Evolutionary conservation across 2,797 vertebrate genomes (phyloP).

Genomic region (Catamblyrhynchus diadema): DNA sequence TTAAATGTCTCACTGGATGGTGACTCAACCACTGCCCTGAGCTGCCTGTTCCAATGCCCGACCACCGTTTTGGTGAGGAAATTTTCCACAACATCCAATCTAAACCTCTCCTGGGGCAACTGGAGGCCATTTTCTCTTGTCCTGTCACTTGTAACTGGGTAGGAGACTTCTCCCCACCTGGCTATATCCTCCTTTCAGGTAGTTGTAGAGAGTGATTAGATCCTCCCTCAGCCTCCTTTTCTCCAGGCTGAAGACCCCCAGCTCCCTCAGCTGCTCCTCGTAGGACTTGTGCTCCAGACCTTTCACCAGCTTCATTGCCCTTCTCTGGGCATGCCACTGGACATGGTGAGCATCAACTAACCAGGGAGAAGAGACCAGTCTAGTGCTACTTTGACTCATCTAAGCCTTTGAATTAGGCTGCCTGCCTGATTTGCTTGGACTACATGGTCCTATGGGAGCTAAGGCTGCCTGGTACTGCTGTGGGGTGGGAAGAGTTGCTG

Average conservation of each 20-base stretch:
- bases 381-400: background rate
- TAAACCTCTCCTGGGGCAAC: background rate
- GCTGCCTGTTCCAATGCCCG: background rate
- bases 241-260: background rate
- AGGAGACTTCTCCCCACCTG: background rate
- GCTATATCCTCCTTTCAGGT: background rate
- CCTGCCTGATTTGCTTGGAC: background rate
- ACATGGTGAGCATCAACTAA: background rate
- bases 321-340: background rate
- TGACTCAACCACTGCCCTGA: background rate
- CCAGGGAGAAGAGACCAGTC: background rate
- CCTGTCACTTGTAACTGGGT: background rate
- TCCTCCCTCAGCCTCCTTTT: background rate
- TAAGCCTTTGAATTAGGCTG: background rate
- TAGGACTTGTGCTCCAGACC: background rate
- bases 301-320: background rate
- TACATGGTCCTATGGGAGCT: accelerated
- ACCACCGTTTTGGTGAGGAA: background rate
- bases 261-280: background rate
- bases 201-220: background rate
- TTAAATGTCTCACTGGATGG: background rate
- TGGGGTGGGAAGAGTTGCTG: background rate
- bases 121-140: background rate
- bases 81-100: background rate
- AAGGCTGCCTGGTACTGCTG: accelerated